Evolutionary conservation across 2,888 invertebrate species (phyloP).

Genomic region (Cotesia congregata): DNA sequence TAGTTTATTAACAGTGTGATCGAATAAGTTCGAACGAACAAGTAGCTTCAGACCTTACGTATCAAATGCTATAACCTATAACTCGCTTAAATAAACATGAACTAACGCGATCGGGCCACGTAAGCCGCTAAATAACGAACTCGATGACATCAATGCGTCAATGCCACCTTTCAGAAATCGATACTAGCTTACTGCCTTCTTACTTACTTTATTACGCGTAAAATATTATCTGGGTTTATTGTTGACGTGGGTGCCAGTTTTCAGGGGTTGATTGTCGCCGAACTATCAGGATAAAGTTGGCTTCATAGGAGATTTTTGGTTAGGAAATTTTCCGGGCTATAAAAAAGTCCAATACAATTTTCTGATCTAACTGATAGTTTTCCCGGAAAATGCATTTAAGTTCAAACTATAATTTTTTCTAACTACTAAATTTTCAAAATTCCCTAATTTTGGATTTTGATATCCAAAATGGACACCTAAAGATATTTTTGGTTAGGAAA

Average conservation of each 20-base stretch:
- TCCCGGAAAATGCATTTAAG: no score
- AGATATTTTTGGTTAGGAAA: neutral
- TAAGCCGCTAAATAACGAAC: slow-evolving; percentile 48
- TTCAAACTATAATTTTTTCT: no score
- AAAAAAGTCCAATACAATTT: neutral
- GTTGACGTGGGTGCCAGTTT: no score
- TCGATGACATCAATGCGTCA: slow-evolving; percentile 55
- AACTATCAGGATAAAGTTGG: neutral
- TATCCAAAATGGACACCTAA: neutral
- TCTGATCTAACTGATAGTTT: no score
- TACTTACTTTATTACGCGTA: slow-evolving; percentile 23
- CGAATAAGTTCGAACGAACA: slow-evolving; percentile 39
- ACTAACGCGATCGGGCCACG: slow-evolving; percentile 63
- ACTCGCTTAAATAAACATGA: slow-evolving; percentile 66
- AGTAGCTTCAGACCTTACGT: slow-evolving; percentile 42
- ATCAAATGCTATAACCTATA: slow-evolving; percentile 50
- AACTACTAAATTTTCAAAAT: neutral
- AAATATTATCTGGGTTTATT: neutral
- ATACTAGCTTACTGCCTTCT: slow-evolving; percentile 45
- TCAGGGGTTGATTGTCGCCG: neutral
- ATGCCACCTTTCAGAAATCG: slow-evolving; percentile 39
- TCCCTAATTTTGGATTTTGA: no score
- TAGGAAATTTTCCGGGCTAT: neutral
- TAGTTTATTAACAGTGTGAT: slow-evolving; percentile 24
- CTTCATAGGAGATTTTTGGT: neutral